Percentiles rank a stretch among this genome's conserved stretches.
phyloP scores from a whole-genome alignment of 2,797 vertebrate genomes.

The Taenioides sp. region DNA sequence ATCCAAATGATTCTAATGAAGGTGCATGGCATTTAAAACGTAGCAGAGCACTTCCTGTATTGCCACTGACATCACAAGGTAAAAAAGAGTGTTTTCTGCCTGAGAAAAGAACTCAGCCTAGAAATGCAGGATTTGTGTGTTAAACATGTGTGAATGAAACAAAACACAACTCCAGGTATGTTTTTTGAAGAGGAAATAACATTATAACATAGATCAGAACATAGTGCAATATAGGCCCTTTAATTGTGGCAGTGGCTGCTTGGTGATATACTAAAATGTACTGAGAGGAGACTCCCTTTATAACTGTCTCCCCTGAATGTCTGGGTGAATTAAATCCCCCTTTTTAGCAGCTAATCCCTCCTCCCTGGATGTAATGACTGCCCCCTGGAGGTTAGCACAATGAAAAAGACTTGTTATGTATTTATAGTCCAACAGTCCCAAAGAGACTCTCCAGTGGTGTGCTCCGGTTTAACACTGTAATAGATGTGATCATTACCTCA shows the following conservation, averaged over 20 bases:
- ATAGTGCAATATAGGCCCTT: neutral
- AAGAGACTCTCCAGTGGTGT: constrained; percentile 11
- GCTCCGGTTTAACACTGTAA: constrained; percentile 40
- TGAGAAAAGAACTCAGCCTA: too few species aligned
- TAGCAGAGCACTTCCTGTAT: too few species aligned
- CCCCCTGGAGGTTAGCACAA: constrained; percentile 25
- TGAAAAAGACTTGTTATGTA: constrained; percentile 20
- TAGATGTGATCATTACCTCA: constrained; percentile 44
- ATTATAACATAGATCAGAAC: too few species aligned
- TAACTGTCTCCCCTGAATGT: constrained; percentile 15
- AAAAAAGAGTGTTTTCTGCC: too few species aligned
- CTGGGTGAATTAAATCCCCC: constrained; percentile 45
- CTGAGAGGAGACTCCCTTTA: neutral
- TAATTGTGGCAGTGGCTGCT: neutral
- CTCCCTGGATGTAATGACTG: constrained; percentile 39
- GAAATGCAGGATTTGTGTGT: too few species aligned
- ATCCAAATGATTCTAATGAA: too few species aligned
- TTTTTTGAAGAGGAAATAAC: too few species aligned
- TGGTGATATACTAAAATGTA: neutral
- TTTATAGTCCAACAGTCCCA: constrained; percentile 19
- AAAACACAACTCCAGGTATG: too few species aligned
- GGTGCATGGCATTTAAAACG: too few species aligned
- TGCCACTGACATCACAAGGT: too few species aligned
- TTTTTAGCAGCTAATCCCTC: constrained; percentile 35
- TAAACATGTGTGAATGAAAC: too few species aligned